Conservation (phyloP, 2,888 invertebrate species). For the Heliothis peltigera region DNA sequence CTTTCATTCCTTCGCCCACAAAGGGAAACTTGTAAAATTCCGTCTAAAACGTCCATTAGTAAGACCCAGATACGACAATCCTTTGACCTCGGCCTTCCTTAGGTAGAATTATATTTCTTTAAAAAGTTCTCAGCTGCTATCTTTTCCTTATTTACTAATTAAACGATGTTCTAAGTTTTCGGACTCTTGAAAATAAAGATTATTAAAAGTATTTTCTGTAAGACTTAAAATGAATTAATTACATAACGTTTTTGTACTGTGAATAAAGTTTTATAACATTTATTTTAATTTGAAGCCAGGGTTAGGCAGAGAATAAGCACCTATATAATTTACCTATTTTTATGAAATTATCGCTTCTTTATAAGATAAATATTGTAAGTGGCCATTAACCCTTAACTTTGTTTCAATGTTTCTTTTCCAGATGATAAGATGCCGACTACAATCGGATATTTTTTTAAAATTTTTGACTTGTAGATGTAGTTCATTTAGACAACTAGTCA, state of each 20-base stretch:
- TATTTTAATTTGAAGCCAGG: no score
- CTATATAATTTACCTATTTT: no score
- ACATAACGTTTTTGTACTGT: background rate
- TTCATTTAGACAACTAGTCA: no score
- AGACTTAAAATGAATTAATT: background rate
- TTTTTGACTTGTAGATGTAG: no score
- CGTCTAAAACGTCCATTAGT: slow-evolving; percentile 18
- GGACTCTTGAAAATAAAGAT: background rate
- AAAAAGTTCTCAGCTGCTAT: slow-evolving; percentile 8
- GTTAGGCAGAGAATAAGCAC: no score
- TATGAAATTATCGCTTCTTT: no score
- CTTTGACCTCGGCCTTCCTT: slow-evolving; percentile 34
- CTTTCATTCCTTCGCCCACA: slow-evolving; percentile 26
- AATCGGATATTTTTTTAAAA: no score
- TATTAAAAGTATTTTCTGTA: background rate
- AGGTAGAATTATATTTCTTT: slow-evolving; percentile 20
- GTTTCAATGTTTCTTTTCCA: no score
- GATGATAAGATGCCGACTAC: no score
- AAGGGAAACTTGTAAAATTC: slow-evolving; percentile 43
- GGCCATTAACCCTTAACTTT: no score
- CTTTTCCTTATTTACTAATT: slow-evolving; percentile 18
- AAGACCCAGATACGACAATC: slow-evolving; percentile 15
- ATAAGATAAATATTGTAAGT: no score
- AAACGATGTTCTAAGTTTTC: slow-evolving; percentile 28
- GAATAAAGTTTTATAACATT: background rate